phyloP scores from a whole-genome alignment of 2,888 invertebrate species.

The Megastigmus dorsalis region DNA sequence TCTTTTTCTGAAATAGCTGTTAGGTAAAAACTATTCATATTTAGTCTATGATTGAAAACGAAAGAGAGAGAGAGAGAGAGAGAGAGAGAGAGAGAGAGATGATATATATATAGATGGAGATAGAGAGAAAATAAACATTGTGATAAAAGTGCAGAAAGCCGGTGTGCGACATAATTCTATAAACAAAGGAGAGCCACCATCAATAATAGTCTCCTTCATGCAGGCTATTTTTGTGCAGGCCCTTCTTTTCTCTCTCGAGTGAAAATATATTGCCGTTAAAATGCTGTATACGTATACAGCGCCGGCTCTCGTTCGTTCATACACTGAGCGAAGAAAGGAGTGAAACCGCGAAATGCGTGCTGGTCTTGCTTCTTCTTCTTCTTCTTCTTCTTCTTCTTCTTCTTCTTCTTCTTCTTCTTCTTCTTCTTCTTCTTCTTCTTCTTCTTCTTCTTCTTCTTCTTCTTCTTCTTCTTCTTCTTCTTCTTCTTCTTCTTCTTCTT shows the following conservation, averaged over 20 bases:
- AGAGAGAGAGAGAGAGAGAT: neutral
- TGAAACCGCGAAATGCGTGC: neutral
- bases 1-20: neutral
- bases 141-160: constrained; percentile 20
- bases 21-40: neutral
- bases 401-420: too few relatives aligned
- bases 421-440: neutral
- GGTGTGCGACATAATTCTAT: constrained; percentile 30
- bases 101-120: neutral
- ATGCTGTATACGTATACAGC: neutral
- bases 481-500: too few relatives aligned
- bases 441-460: too few relatives aligned
- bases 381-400: neutral
- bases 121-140: constrained; percentile 4
- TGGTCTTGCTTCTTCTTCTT: neutral
- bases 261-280: constrained; percentile 41
- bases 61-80: neutral
- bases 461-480: neutral
- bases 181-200: constrained; percentile 36
- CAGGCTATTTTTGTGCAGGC: too few relatives aligned
- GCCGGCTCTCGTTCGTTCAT: constrained; percentile 10
- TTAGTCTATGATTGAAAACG: constrained; percentile 6
- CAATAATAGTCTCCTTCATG: constrained; percentile 42
- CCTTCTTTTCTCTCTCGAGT: neutral
- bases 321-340: constrained; percentile 4